Base-by-base conservation (phyloP, 2,797 vertebrate species). In the Menidia menidia region DNA sequence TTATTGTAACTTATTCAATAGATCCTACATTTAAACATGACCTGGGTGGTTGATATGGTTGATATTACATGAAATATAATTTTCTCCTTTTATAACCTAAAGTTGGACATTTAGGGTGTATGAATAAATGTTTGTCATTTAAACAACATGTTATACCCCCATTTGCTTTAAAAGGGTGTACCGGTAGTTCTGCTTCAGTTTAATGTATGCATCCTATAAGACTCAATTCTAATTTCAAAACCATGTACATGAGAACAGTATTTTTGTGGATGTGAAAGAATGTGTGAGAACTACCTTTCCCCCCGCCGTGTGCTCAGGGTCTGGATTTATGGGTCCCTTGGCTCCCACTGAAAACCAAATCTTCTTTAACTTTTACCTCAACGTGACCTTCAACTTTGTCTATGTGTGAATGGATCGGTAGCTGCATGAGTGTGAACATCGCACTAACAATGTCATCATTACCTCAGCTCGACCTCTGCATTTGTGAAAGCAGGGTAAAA, bases 321-420 rank as follows among this genome's bases (percentile, higher is more conserved):
- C 75, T 84, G 72, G 83, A 84, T 88, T 89, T 89, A 89, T 52
- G 85, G 78, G 79, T 79, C 88, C 80, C 83, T 66, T 19, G 63
- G 67, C 68, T 75, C 78, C 67, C 51, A 75, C 81, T 82, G 79
- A 85, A 87, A 91, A 82, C 65, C 57, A 77, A 84, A 86, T 89
- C 87, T 87, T 87, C 84, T 86, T 68, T 81, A 88, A 79, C 72
- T 74, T 81, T 85, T 77, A 83, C 82, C 82, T 86, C 73, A 42
- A 61, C 35, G 3, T 75, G 82, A 88, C 72, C 86, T 60, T 71
- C 9, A 10, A 42, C 70, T 62, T 31, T 2, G 48, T 55, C 18
- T 43, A 6, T 52, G 32, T 57, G 64, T 31, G n/a, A 50, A 61
- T 56, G 44, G 32, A 19, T 60, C 14, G 4, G n/a, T 12, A 45